Conservation (phyloP, 2,888 invertebrate species). For the Plemyria rubiginata region DNA sequence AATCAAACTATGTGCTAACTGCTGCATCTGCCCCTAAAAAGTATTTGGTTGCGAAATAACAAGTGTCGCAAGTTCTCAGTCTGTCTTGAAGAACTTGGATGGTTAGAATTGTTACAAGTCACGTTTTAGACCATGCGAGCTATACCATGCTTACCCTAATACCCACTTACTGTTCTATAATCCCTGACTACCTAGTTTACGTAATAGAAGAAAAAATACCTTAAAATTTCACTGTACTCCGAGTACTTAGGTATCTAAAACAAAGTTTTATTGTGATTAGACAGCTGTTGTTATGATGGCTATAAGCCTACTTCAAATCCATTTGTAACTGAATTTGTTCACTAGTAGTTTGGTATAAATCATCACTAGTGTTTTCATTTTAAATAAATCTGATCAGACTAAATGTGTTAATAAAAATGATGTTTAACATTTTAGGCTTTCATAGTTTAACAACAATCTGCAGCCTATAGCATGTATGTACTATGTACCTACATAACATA, state of each 20-base stretch:
- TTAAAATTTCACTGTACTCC: too few species aligned
- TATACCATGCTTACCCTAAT: constrained; percentile 25
- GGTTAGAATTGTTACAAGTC: constrained; percentile 75
- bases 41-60: constrained; percentile 57
- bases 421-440: too few species aligned
- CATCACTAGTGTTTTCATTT: too few species aligned
- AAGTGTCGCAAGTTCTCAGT: constrained; percentile 56
- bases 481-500: too few species aligned
- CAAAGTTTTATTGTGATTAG: background rate
- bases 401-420: too few species aligned
- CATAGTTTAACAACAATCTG: too few species aligned
- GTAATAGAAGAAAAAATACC: too few species aligned
- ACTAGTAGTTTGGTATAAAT: background rate
- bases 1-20: background rate
- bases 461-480: too few species aligned
- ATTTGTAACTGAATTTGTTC: constrained; percentile 1
- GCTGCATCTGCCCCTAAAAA: constrained; percentile 40
- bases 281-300: constrained; percentile 37
- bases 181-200: too few species aligned
- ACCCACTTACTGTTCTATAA: background rate
- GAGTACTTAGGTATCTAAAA: too few species aligned
- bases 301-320: background rate
- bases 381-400: too few species aligned
- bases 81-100: constrained; percentile 61
- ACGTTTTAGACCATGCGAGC: constrained; percentile 79